Base-by-base conservation (phyloP, 2,797 vertebrate species). In the Octomys mimax region DNA sequence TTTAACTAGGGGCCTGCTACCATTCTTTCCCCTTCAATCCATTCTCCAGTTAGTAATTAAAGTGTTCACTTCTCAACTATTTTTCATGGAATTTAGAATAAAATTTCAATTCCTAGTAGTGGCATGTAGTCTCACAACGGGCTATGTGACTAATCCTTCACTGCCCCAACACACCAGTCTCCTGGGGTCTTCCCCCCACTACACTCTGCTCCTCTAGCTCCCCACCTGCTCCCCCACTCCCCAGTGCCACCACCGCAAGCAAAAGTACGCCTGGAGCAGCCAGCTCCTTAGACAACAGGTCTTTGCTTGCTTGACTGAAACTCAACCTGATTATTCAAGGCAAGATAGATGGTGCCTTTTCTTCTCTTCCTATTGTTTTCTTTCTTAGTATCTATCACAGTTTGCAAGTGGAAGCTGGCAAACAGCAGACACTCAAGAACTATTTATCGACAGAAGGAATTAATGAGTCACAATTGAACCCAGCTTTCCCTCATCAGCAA, bases 381-480 rank as follows among this genome's bases (percentile, higher is more conserved):
- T 92, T 82, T 87, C 61, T 42, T 49, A 54, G 12, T 5, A 46
- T 9, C 8, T 83, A 85, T n/a, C 54, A 92, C 54, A 87, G 71
- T 24, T 62, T 91, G 19, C 71, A 82, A 80, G 31, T 64, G 21
- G 54, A 46, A 21, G 28, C 61, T 54, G 39, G 61, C 33, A 92
- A 90, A 92, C 0, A 75, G 12, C 83, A 28, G 10, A 92, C 13
- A 75, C 11, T 83, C 70, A 79, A 4, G 7, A 61, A 84, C 36
- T 91, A 75, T 33, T 87, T 93, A 64, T 26, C n/a, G 21, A 84
- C 93, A 85, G 46, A 92, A 86, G 61, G 75, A 90, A 83, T 46
- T n/a, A 92, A 70, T 81, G 87, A 95, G 24, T 94, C 87, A 87
- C 7, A n/a, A 36, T 68, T 70, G 16, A 92, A 80, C 66, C 7